phyloP scores from a whole-genome alignment of 2,797 vertebrate species.

The Peromyscus attwateri region DNA sequence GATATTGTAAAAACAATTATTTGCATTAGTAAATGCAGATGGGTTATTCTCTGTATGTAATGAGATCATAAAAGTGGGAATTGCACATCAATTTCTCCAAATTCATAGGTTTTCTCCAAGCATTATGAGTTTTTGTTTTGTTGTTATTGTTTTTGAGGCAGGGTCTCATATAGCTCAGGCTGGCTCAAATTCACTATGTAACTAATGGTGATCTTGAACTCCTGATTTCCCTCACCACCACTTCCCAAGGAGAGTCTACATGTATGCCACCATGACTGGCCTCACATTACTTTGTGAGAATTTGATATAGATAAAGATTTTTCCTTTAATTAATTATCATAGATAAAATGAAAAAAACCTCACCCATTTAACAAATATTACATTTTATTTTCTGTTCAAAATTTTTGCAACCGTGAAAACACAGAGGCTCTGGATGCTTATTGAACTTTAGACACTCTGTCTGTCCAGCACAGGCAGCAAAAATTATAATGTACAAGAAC shows the following conservation, averaged over 20 bases:
- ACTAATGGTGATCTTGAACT: neutral
- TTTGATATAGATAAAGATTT: neutral
- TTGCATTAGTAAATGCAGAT: neutral
- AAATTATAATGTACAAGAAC: neutral
- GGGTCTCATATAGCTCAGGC: neutral
- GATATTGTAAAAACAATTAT: neutral
- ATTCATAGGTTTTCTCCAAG: neutral
- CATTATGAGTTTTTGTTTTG: neutral
- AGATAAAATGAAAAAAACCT: neutral
- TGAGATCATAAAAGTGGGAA: neutral
- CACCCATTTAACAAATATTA: neutral
- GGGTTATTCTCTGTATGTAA: neutral
- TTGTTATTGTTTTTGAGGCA: neutral
- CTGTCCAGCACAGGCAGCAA: neutral
- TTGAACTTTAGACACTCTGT: neutral
- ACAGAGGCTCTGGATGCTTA: neutral
- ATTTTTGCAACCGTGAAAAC: neutral
- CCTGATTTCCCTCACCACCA: no score
- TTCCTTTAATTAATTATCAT: neutral
- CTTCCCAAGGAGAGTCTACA: neutral
- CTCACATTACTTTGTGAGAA: neutral
- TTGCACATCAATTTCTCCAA: constrained; percentile 3
- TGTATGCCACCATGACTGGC: neutral
- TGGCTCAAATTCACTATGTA: neutral
- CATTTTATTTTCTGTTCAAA: neutral